Base-by-base conservation (phyloP, 2,888 invertebrate genomes). In the Oxyteleia sp. region DNA sequence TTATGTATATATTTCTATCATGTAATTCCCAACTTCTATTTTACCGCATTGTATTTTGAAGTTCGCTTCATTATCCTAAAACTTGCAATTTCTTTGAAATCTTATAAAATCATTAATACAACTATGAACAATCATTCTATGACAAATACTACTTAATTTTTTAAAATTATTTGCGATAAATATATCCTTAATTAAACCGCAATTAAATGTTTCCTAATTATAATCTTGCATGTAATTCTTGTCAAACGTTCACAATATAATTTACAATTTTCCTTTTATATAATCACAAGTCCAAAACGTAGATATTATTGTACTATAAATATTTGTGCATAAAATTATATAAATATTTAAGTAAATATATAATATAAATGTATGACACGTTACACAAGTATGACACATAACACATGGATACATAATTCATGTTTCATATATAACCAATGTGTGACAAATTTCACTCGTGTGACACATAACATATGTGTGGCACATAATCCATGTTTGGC, bases 1-100 rank as follows among this genome's bases (percentile, higher is more conserved):
- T n/a, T n/a, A n/a, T n/a, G n/a, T n/a, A n/a, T n/a, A 47, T 47
- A n/a, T 51, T 66, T 66, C 51, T 16, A 4, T 49, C 47, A 18
- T 18, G 7, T 55, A 35, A 35, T n/a, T 55, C 3, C 35, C 16
- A 18, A 32, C 11, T 26, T 7, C 23, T 13, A 53, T 7, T 4
- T 55, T 32, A 32, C 8, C 8, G 32, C 32, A 5, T 32, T 32
- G 8, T 1, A 32, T 32, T 32, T 32, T 8, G 32, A 32, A 8
- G 32, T 32, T 32, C 32, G 8, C 8, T 7, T 32, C 8, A 10
- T 32, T 32, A 32, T 32, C 32, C 8, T 1, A 32, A 10, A 10
- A 32, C 32, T 32, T 32, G 26, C 5, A 26, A 26, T 32, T 32
- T 32, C 32, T 32, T 7, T 32, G 10, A 1, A 32, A 7, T 10